Evolutionary conservation across 2,797 vertebrate species (phyloP), one percentile per base, ranked within the genome.

Genomic region (Orestias chungarensis): DNA sequence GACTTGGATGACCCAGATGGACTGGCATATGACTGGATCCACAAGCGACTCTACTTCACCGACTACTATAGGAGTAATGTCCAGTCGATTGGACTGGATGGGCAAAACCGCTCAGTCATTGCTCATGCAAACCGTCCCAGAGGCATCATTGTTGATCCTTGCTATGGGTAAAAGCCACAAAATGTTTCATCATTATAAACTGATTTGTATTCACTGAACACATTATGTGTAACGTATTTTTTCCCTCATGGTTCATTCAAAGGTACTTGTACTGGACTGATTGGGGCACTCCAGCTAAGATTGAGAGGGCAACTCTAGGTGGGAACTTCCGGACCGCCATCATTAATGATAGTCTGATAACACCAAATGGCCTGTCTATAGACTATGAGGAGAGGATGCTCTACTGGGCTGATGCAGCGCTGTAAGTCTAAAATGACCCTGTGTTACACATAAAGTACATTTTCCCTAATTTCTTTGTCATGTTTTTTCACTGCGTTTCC

Each of bases 211-310:
- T 54, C 52, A 49, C 44, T 1, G 0, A 70, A 59, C 49, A 55
- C 62, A 52, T 68, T 1, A 17, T 35, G 0, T 55, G 14, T 31
- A 47, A 59, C 11, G 9, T 59, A 20, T 18, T 18, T 33, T 11
- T 12, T 38, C 9, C 9, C 2, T 46, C 17, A n/a, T 29, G 18
- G 9, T 14, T 5, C 25, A 38, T 77, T 11, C n/a, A 52, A 86
- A 98, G 97, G 66, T 98, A 97, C 84, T 89, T 98, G 87, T 98
- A 98, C 84, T 99, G 97, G 96, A 96, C 96, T 49, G 96, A 97
- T 69, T 98, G 96, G 97, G 95, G 93, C 8, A 74, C n/a, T 55
- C 95, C 93, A 71, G 96, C 97, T 50, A 96, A 96, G 88, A 99
- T 99, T 38, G 96, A 98, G 88, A 91, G 95, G 86, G 95, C 96